phyloP scores from a whole-genome alignment of 1,140 invertebrate genomes.

The Tribolium madens region DNA sequence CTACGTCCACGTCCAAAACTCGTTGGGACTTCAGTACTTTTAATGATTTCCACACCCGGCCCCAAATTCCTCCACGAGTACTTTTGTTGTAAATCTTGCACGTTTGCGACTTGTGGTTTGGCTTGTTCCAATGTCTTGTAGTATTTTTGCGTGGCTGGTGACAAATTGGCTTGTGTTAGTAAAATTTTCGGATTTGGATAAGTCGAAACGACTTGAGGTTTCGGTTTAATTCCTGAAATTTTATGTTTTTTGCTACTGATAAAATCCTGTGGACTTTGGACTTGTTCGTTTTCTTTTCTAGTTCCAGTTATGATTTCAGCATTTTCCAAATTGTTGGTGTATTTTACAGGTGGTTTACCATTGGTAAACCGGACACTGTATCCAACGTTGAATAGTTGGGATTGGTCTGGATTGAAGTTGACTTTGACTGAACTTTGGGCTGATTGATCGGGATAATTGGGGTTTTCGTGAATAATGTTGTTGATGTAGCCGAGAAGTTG shows the following conservation, averaged over 20 bases:
- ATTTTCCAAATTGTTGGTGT: slow-evolving; percentile 37
- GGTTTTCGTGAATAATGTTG: slow-evolving; percentile 51
- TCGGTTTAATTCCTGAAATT: slow-evolving; percentile 49
- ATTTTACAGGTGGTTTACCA: background rate
- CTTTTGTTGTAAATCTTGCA: slow-evolving; percentile 27
- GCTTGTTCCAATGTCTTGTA: slow-evolving; percentile 41
- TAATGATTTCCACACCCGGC: slow-evolving; percentile 56
- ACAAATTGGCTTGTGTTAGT: slow-evolving; percentile 41
- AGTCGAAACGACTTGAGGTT: background rate
- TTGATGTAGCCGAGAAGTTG: slow-evolving; percentile 49
- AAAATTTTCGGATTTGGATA: slow-evolving; percentile 1
- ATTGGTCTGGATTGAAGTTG: slow-evolving; percentile 25
- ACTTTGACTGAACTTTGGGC: slow-evolving; percentile 51
- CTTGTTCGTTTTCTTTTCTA: slow-evolving; percentile 35
- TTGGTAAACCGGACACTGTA: slow-evolving; percentile 56
- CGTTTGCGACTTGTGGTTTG: slow-evolving; percentile 18
- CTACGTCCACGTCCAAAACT: slow-evolving; percentile 53
- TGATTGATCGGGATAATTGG: slow-evolving; percentile 51
- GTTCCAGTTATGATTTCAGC: slow-evolving; percentile 50
- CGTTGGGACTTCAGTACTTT: slow-evolving; percentile 52
- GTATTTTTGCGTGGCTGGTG: slow-evolving; percentile 47
- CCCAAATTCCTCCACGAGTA: slow-evolving; percentile 56
- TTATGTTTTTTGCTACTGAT: slow-evolving; percentile 48
- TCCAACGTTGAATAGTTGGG: slow-evolving; percentile 59
- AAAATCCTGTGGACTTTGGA: slow-evolving; percentile 28